These are phyloP conservation scores for Alces alces DNA, from an alignment of 2,113 vertebrate genomes.

Conservation along the genomic window DNA sequence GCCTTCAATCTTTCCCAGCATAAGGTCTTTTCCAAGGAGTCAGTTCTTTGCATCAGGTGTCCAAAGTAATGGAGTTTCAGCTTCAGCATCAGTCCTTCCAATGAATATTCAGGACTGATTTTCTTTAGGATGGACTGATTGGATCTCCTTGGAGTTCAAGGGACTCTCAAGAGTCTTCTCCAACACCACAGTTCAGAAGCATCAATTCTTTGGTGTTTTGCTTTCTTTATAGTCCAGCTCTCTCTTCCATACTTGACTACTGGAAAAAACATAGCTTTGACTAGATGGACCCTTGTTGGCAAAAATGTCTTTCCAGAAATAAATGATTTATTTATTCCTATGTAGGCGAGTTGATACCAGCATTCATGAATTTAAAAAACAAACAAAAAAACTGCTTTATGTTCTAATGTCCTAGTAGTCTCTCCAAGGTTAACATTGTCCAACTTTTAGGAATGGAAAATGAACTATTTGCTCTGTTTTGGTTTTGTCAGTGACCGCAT, in stretches of 20 bases:
- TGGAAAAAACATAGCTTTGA: not conserved
- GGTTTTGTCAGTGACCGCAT: not conserved
- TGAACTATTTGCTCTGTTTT: not conserved
- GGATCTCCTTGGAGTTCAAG: not conserved
- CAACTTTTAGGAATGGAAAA: not conserved
- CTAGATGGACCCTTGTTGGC: not conserved
- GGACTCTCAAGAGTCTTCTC: not conserved
- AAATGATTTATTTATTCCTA: slow-evolving; percentile 12
- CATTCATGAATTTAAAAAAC: not conserved
- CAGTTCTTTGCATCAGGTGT: not conserved
- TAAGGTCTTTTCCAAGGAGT: not conserved
- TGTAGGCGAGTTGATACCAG: not conserved
- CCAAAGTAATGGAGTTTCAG: not conserved
- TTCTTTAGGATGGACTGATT: not conserved
- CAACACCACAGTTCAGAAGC: not conserved
- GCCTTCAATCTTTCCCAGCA: not conserved
- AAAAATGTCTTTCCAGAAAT: not conserved
- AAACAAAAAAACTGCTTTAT: not conserved
- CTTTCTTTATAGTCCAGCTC: not conserved
- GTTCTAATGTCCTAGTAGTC: not conserved
- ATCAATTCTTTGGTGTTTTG: not conserved
- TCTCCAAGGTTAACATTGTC: not conserved
- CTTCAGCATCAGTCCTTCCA: not conserved
- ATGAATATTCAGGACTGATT: not conserved
- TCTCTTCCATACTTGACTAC: not conserved